These are phyloP conservation scores for Cygnus olor DNA, from an alignment of 2,797 vertebrate genomes.

Conservation along the genomic window DNA sequence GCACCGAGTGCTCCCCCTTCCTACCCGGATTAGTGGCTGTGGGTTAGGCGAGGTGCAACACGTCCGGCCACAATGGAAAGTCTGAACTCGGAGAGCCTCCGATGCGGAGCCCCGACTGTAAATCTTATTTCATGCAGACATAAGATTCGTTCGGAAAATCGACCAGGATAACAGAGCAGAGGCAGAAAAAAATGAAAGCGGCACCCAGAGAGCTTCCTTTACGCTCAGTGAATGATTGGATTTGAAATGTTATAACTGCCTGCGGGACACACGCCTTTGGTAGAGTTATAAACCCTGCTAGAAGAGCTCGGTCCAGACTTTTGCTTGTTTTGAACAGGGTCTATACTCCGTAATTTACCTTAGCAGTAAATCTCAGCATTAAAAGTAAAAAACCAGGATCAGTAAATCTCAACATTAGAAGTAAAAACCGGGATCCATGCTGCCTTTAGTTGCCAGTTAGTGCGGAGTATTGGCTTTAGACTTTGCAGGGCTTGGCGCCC, in stretches of 20 bases:
- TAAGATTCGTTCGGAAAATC: not conserved
- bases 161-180: not conserved
- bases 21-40: not conserved
- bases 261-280: not conserved
- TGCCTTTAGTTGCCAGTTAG: constrained; percentile 19
- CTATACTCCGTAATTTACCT: not conserved
- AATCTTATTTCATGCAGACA: constrained; percentile 2
- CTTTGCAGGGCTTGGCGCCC: not conserved
- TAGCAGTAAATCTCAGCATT: not conserved
- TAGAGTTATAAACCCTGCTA: accelerated
- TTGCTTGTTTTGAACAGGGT: not conserved
- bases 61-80: not conserved
- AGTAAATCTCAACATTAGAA: not conserved
- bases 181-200: not conserved
- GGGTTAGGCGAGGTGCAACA: not conserved
- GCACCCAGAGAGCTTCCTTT: not conserved
- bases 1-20: not conserved
- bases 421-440: not conserved
- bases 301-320: not conserved
- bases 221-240: not conserved
- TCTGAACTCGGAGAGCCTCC: not conserved
- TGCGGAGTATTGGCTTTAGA: not conserved
- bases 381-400: not conserved
- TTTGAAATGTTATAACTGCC: not conserved
- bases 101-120: not conserved